phyloP scores from a whole-genome alignment of 2,113 vertebrate species.

The Lagopus leucura region DNA sequence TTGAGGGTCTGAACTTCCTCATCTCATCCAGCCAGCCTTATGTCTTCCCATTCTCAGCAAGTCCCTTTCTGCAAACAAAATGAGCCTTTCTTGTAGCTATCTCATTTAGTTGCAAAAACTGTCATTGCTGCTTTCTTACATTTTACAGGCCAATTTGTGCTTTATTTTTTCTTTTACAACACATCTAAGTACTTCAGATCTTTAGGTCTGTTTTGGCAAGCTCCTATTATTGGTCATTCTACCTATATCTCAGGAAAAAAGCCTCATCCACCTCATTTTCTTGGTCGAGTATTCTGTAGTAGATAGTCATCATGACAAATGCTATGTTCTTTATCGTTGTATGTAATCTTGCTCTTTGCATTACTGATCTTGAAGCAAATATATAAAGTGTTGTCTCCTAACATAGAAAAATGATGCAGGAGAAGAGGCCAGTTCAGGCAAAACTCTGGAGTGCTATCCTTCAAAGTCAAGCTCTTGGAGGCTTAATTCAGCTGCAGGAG shows the following conservation, averaged over 20 bases:
- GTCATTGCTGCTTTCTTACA: neutral
- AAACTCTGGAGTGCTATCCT: slow-evolving; percentile 35
- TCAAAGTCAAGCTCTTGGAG: slow-evolving; percentile 47
- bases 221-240: neutral
- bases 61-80: neutral
- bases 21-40: neutral
- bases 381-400: slow-evolving; percentile 38
- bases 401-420: slow-evolving; percentile 53
- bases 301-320: slow-evolving; percentile 46
- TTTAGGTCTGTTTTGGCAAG: neutral
- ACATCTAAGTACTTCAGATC: neutral
- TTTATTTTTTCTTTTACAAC: neutral
- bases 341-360: slow-evolving; percentile 50
- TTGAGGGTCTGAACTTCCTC: neutral
- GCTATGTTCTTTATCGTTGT: neutral
- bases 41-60: neutral
- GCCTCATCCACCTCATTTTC: neutral
- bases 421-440: neutral
- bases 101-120: neutral
- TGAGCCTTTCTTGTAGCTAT: neutral
- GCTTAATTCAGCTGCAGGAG: slow-evolving; percentile 53
- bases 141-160: neutral
- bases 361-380: slow-evolving; percentile 52
- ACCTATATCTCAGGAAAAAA: neutral
- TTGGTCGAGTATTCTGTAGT: neutral